Conservation (phyloP, 2,113 vertebrate genomes). For the Anthoscopus minutus region DNA sequence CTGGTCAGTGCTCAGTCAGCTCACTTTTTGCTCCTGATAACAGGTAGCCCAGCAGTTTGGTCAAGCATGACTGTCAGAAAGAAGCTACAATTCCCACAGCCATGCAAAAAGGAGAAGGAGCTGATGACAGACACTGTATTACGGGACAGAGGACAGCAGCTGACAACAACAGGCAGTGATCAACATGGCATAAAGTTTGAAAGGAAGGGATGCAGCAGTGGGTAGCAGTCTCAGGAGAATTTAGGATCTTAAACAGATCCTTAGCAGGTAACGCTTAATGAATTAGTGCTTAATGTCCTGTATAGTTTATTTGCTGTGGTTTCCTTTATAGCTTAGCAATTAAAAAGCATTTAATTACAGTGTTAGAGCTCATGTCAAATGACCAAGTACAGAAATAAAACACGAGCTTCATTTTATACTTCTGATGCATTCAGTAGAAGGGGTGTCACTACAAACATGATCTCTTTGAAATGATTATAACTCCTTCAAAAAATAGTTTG, state of each 20-base stretch:
- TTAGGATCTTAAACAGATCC: neutral
- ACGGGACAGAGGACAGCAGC: neutral
- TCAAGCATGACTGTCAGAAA: neutral
- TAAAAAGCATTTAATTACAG: neutral
- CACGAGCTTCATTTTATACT: neutral
- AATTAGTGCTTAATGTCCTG: neutral
- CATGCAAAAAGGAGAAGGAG: neutral
- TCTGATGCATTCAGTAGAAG: neutral
- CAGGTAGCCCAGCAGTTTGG: accelerated
- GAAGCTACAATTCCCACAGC: neutral
- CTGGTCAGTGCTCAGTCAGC: neutral
- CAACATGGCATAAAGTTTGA: neutral
- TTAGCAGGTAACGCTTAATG: neutral
- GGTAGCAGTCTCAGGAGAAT: neutral
- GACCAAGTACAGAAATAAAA: neutral
- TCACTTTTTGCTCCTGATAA: neutral
- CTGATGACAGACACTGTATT: neutral
- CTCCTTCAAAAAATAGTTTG: neutral
- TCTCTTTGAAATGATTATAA: neutral
- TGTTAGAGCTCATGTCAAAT: neutral
- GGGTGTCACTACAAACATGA: neutral
- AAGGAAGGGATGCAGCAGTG: neutral
- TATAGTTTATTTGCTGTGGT: neutral
- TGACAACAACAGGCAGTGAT: neutral
- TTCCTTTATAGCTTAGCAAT: neutral